Conservation (phyloP, 2,113 vertebrate species). For the Scopus umbretta region DNA sequence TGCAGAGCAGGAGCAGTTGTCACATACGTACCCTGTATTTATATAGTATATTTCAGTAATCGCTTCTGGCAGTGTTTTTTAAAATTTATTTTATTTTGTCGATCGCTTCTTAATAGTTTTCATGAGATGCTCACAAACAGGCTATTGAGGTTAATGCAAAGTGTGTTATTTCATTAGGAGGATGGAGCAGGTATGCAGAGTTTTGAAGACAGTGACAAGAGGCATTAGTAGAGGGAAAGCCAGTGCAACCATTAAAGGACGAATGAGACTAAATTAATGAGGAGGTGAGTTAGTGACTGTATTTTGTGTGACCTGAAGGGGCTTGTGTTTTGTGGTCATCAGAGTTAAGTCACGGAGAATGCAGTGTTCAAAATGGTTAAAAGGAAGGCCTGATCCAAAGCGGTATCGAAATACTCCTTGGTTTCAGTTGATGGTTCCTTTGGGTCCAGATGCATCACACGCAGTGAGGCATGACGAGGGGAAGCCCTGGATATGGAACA, state of each 20-base stretch:
- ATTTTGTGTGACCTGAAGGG: not conserved
- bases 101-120: not conserved
- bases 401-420: rapidly evolving
- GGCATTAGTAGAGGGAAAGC: not conserved
- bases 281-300: not conserved
- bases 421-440: not conserved
- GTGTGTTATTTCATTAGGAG: not conserved
- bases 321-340: not conserved
- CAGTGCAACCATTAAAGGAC: not conserved
- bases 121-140: not conserved
- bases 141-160: not conserved
- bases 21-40: not conserved
- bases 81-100: not conserved
- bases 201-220: not conserved
- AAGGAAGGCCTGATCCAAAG: not conserved
- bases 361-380: not conserved
- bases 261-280: not conserved
- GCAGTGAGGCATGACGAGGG: not conserved
- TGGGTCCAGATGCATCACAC: not conserved
- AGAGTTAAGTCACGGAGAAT: not conserved
- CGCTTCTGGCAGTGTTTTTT: not conserved
- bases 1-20: not conserved
- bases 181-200: not conserved
- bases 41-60: not conserved
- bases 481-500: not conserved